phyloP scores from a whole-genome alignment of 2,113 vertebrate species.

The Pelobates fuscus region DNA sequence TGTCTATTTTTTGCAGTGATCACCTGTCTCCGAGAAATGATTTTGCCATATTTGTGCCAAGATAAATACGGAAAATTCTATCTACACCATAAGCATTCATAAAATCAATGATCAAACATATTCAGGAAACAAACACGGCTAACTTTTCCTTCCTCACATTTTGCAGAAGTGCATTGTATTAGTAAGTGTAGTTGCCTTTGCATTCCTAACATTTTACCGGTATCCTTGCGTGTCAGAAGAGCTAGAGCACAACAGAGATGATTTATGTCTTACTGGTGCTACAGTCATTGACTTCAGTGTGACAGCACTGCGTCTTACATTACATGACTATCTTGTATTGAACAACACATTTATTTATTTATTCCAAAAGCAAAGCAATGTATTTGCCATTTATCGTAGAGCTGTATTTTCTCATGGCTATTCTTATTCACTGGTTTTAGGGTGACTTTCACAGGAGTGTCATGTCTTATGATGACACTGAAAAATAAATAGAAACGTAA shows the following conservation, averaged over 20 bases:
- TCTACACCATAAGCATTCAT: not conserved
- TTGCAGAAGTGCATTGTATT: slow-evolving; percentile 26
- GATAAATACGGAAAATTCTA: slow-evolving; percentile 19
- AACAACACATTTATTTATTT: no score
- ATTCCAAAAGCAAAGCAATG: no score
- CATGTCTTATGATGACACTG: no score
- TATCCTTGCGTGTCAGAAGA: slow-evolving; percentile 3
- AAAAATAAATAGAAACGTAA: no score
- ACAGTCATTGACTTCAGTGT: no score
- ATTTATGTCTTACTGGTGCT: slow-evolving; percentile 18
- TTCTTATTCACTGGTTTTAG: no score
- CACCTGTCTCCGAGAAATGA: slow-evolving; percentile 4
- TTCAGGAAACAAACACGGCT: slow-evolving; percentile 28
- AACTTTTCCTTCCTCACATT: slow-evolving; percentile 37
- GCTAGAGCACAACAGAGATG: not conserved
- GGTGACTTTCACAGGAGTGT: no score
- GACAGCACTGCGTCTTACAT: no score
- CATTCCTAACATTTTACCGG: slow-evolving; percentile 25
- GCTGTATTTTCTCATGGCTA: no score
- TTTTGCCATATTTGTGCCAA: slow-evolving; percentile 6
- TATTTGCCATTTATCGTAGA: no score
- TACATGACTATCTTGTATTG: no score
- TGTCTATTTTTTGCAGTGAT: not conserved
- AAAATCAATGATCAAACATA: slow-evolving; percentile 23
- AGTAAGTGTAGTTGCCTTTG: not conserved